Percentiles rank a stretch among this genome's conserved stretches.
Evolutionary conservation across 2,888 invertebrate genomes (phyloP).

Genomic region (Lithosia quadra): DNA sequence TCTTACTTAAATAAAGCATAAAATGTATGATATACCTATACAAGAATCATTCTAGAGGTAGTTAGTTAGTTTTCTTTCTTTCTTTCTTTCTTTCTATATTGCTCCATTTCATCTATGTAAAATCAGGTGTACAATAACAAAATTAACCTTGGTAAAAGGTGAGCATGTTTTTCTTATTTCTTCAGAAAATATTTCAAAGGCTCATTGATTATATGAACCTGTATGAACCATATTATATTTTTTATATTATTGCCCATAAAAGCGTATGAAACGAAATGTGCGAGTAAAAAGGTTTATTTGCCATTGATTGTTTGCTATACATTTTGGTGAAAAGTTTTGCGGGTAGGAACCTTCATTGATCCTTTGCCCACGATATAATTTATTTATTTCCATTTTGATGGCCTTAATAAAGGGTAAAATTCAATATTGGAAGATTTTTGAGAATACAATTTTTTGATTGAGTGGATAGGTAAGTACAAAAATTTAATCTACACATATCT

Average conservation of each 20-base stretch:
- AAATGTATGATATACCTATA: too few relatives aligned
- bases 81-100: too few relatives aligned
- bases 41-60: too few relatives aligned
- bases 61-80: too few relatives aligned
- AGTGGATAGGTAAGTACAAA: too few relatives aligned
- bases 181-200: slow-evolving; percentile 51
- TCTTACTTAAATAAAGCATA: too few relatives aligned
- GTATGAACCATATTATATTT: slow-evolving; percentile 63
- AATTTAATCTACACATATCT: too few relatives aligned
- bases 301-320: slow-evolving; percentile 77
- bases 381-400: slow-evolving; percentile 56
- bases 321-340: slow-evolving; percentile 57
- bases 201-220: slow-evolving; percentile 70
- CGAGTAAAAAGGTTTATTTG: slow-evolving; percentile 72
- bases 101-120: too few relatives aligned
- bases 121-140: slow-evolving; percentile 12
- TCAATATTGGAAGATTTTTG: slow-evolving; percentile 24
- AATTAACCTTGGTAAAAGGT: slow-evolving; percentile 30
- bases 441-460: not conserved
- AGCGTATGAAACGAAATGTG: slow-evolving; percentile 70
- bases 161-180: slow-evolving; percentile 43
- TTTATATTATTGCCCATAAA: slow-evolving; percentile 66
- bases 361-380: slow-evolving; percentile 52
- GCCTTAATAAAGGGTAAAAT: slow-evolving; percentile 34
- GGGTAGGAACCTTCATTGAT: slow-evolving; percentile 46